Percentiles rank a stretch among this genome's conserved stretches.
These are phyloP conservation scores for Pyrrhosoma nymphula DNA, from an alignment of 2,888 invertebrate species.

Conservation along the genomic window DNA sequence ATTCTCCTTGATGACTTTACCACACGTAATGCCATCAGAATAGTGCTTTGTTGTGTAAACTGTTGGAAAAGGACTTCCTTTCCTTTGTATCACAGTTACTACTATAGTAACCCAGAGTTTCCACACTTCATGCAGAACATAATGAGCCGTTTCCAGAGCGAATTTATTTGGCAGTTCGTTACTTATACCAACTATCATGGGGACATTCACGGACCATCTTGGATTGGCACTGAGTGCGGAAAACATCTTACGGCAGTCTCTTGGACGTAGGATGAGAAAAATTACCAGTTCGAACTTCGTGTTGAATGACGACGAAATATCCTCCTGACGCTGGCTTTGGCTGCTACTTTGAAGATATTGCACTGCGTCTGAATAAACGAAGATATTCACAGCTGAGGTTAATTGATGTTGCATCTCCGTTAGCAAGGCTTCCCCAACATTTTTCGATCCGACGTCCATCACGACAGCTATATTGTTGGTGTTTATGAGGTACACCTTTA, in stretches of 20 bases:
- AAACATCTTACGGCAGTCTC: background rate
- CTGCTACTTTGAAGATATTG: background rate
- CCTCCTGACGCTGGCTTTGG: background rate
- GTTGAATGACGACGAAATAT: background rate
- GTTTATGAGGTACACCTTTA: background rate
- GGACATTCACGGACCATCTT: background rate
- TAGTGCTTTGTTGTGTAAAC: background rate
- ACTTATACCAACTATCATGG: background rate
- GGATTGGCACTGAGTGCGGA: background rate
- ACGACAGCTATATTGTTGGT: background rate
- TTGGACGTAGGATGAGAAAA: background rate
- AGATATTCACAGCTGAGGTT: background rate
- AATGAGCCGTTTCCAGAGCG: background rate
- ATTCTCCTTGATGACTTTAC: background rate
- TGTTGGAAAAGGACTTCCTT: background rate
- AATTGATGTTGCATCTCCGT: background rate
- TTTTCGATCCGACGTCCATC: background rate
- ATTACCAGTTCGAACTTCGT: background rate
- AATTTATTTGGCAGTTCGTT: background rate
- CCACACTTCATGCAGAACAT: background rate
- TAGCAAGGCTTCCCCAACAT: background rate
- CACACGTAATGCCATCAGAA: constrained; percentile 1
- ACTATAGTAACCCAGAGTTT: background rate
- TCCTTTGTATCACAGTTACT: background rate
- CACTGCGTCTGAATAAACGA: background rate